Evolutionary conservation across 2,888 invertebrate species (phyloP), one percentile per base, ranked within the genome.

Genomic region (Mallateleia sp.): DNA sequence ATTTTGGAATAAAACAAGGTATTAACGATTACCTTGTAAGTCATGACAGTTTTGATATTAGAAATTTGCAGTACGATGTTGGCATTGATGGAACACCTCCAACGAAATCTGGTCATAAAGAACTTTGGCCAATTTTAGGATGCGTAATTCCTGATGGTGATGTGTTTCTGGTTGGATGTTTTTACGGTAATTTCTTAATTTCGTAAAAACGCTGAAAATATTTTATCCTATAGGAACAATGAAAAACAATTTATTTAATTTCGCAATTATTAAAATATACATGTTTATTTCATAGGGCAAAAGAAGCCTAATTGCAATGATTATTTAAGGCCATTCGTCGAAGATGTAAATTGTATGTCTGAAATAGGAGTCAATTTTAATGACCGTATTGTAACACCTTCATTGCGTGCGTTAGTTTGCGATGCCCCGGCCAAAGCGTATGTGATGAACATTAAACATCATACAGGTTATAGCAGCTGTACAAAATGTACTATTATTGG

Each of bases 361-460:
- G 28, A 66, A 47, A 47, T 47, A 5, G 66, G 50, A 18, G 25
- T 66, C 38, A 8, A 20, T 22, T 69, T 52, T 22, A 54, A 54
- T 54, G 38, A n/a, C 7, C 4, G 15, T 8, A 38, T 20, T 20
- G 22, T 69, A 8, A 54, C 52, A 54, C 34, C 54, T 5, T 28
- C 20, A 0, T 6, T 52, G 20, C 32, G 54, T 14, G 50, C 67
- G 11, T 5, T 50, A 14, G 34, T 52, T 52, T 67, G 67, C 18
- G 75, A 75, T 42, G 22, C 64, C 15, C 75, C 75, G 2, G 75
- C 54, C 3, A 75, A 75, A 54, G 52, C 64, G 28, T 75, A 50
- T 24, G 15, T 75, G 2, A 24, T 75, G 28, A 75, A 75, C 54
- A 22, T 75, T 5, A 64, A 38, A 20, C 9, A 34, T 8, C 64